These are phyloP conservation scores for Phycodurus eques DNA, from an alignment of 2,113 vertebrate genomes.

Conservation along the genomic window DNA sequence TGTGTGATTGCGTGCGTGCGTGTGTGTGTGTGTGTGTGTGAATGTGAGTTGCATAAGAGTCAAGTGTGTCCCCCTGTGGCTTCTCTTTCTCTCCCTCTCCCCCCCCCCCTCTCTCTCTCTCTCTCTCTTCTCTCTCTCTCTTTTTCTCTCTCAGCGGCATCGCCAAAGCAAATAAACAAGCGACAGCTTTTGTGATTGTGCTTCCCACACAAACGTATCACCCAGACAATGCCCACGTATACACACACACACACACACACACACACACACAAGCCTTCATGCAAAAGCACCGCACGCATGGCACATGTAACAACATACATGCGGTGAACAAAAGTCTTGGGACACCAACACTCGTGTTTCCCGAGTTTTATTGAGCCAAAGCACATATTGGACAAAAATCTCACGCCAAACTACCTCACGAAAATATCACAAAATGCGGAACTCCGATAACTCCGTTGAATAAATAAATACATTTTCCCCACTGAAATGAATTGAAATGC, in stretches of 20 bases:
- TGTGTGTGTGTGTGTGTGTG: constrained; percentile 15
- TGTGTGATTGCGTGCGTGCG: constrained; percentile 32
- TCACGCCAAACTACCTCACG: no score
- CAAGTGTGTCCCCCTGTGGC: constrained; percentile 41
- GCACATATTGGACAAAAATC: no score
- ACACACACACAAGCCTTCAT: not conserved
- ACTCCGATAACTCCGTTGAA: no score
- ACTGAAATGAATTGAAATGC: no score
- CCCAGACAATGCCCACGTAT: not conserved
- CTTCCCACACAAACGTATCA: not conserved
- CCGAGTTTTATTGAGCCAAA: no score
- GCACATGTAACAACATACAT: no score
- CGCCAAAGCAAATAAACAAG: not conserved
- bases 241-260: not conserved
- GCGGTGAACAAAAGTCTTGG: no score
- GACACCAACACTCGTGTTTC: no score
- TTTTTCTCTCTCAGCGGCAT: not conserved
- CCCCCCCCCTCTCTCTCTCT: not conserved
- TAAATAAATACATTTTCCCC: no score
- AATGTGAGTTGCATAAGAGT: constrained; percentile 56
- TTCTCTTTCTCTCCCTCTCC: constrained; percentile 4
- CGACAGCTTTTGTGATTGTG: not conserved
- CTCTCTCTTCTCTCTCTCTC: not conserved
- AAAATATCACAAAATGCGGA: no score
- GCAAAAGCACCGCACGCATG: no score